These are phyloP conservation scores for Sinhomidia bicolor DNA, from an alignment of 2,888 invertebrate species.

Conservation along the genomic window DNA sequence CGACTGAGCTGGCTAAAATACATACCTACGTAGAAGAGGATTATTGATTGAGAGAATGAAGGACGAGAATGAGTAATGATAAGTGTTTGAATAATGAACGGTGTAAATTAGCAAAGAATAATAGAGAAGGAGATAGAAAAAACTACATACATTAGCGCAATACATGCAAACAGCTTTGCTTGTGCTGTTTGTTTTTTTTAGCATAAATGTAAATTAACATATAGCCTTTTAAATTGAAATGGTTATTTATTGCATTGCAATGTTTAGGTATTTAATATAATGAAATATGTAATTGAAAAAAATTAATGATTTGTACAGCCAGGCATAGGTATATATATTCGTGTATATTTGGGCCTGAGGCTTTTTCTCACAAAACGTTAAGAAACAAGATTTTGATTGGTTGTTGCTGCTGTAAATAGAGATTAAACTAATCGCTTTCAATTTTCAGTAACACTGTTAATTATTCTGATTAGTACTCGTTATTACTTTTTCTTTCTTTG, in stretches of 20 bases:
- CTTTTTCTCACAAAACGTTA: too few species aligned
- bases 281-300: neutral
- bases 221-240: neutral
- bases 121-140: neutral
- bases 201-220: slow-evolving; percentile 43
- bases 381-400: too few species aligned
- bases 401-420: too few species aligned
- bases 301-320: neutral
- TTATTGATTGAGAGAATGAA: slow-evolving; percentile 26
- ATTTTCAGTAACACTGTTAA: neutral
- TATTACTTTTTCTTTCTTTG: neutral
- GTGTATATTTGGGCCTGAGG: neutral
- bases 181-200: slow-evolving; percentile 27
- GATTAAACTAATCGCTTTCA: too few species aligned
- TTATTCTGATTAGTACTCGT: neutral
- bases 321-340: too few species aligned
- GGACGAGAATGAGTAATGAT: slow-evolving; percentile 1
- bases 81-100: slow-evolving; percentile 16
- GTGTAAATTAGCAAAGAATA: slow-evolving; percentile 57
- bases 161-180: too few species aligned
- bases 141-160: too few species aligned
- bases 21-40: too few species aligned
- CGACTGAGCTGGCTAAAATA: neutral
- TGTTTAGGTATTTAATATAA: too few species aligned
- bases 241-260: too few species aligned